Percentiles rank a stretch among this genome's conserved stretches.
Conservation (phyloP, 2,113 vertebrate genomes). For the Telmatochromis brachygnathus region DNA sequence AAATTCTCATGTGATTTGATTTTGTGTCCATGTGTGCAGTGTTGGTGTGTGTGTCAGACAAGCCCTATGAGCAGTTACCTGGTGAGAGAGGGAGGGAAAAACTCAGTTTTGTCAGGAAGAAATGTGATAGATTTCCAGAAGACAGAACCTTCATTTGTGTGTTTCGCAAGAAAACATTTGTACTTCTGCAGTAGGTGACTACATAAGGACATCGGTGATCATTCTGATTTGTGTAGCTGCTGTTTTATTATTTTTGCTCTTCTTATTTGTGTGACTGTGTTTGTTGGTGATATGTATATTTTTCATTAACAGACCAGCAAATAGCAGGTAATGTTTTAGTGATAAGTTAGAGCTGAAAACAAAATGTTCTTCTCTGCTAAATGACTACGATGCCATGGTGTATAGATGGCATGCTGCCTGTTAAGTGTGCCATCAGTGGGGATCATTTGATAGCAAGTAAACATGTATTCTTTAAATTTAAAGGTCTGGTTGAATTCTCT, state of each 20-base stretch:
- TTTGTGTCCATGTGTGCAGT: neutral
- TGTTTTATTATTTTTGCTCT: neutral
- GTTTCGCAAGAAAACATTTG: neutral
- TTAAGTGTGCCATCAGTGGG: neutral
- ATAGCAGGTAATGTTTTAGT: neutral
- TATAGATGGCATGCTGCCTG: neutral
- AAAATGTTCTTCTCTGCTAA: neutral
- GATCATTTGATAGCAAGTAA: neutral
- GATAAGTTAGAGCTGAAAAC: neutral
- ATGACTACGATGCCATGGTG: neutral
- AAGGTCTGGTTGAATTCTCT: neutral
- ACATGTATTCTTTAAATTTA: neutral
- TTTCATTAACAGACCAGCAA: neutral
- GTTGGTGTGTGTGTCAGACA: neutral
- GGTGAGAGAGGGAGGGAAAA: neutral
- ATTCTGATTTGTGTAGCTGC: neutral
- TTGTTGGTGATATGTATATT: neutral
- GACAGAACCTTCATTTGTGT: neutral
- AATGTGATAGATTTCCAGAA: neutral
- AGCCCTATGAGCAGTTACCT: neutral
- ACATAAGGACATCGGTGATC: neutral
- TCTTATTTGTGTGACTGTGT: neutral
- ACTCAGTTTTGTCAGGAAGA: fast-evolving
- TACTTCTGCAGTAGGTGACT: neutral
- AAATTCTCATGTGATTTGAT: neutral